Conservation (phyloP, 2,888 invertebrate species). For the Drosophila parthenogenetica region DNA sequence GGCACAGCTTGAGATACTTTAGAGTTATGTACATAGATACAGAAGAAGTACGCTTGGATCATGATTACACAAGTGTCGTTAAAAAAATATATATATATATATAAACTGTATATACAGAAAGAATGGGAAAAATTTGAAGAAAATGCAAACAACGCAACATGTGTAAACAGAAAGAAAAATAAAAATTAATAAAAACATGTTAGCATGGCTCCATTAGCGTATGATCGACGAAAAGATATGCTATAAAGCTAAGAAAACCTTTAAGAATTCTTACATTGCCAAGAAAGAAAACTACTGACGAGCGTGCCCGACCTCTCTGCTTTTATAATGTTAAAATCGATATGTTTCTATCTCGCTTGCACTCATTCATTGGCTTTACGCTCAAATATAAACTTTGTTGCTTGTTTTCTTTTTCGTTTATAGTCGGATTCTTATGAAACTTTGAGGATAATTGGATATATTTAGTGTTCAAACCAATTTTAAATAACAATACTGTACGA, state of each 20-base stretch:
- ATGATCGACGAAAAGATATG: conserved; percentile 7
- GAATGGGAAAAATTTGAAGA: conserved; percentile 45
- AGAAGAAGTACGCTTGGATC: conserved; percentile 36
- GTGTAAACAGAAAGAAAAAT: conserved; percentile 56
- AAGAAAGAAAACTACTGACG: too few relatives aligned
- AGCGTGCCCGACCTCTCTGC: too few relatives aligned
- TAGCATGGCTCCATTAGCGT: neutral
- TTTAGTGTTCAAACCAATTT: too few relatives aligned
- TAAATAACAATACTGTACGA: too few relatives aligned
- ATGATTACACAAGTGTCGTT: conserved; percentile 76
- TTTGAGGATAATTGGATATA: too few relatives aligned
- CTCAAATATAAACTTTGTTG: too few relatives aligned
- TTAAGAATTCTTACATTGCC: too few relatives aligned
- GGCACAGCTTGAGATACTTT: conserved; percentile 13
- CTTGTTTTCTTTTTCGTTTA: too few relatives aligned
- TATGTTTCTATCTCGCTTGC: too few relatives aligned
- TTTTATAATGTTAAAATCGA: too few relatives aligned
- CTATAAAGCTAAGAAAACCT: neutral
- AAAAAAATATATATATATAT: conserved; percentile 31
- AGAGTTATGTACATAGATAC: conserved; percentile 2
- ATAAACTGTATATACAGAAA: neutral
- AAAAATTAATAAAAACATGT: conserved; percentile 57
- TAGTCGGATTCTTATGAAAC: too few relatives aligned
- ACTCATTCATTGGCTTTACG: too few relatives aligned
- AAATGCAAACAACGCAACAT: conserved; percentile 73